These are phyloP conservation scores for Deilephila porcellus DNA, from an alignment of 2,888 invertebrate genomes.

Conservation along the genomic window DNA sequence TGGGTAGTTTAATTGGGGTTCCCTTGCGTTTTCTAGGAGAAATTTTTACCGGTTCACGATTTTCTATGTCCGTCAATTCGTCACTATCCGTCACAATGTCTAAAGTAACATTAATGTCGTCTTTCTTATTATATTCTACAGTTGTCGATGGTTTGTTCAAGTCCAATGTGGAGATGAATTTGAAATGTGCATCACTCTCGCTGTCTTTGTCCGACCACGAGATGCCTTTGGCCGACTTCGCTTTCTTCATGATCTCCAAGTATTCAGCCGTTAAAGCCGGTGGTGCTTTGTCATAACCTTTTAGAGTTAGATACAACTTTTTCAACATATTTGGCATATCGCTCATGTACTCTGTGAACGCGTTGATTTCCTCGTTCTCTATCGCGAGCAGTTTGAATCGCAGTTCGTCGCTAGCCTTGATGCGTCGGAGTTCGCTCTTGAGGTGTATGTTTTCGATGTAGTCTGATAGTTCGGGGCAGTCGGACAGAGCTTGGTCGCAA, in stretches of 20 bases:
- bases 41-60: slow-evolving; percentile 52
- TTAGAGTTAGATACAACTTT: slow-evolving; percentile 84
- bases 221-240: slow-evolving; percentile 85
- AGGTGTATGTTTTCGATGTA: slow-evolving; percentile 60
- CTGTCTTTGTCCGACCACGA: slow-evolving; percentile 84
- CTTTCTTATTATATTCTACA: slow-evolving; percentile 50
- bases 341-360: slow-evolving; percentile 76
- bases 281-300: slow-evolving; percentile 85
- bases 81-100: slow-evolving; percentile 72
- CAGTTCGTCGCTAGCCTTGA: slow-evolving; percentile 71
- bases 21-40: slow-evolving; percentile 69
- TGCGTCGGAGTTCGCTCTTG: slow-evolving; percentile 66
- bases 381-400: slow-evolving; percentile 65
- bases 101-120: slow-evolving; percentile 51
- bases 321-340: slow-evolving; percentile 83
- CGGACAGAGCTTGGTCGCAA: slow-evolving; percentile 58
- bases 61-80: slow-evolving; percentile 68
- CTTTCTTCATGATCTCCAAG: slow-evolving; percentile 83
- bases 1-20: slow-evolving; percentile 70
- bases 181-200: slow-evolving; percentile 62
- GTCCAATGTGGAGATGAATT: slow-evolving; percentile 67
- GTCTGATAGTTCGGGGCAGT: slow-evolving; percentile 61
- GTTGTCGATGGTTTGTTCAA: slow-evolving; percentile 60
- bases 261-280: slow-evolving; percentile 84
- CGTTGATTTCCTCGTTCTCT: slow-evolving; percentile 81